These are phyloP conservation scores for Ovibos moschatus DNA, from an alignment of 2,113 vertebrate genomes.

Conservation along the genomic window DNA sequence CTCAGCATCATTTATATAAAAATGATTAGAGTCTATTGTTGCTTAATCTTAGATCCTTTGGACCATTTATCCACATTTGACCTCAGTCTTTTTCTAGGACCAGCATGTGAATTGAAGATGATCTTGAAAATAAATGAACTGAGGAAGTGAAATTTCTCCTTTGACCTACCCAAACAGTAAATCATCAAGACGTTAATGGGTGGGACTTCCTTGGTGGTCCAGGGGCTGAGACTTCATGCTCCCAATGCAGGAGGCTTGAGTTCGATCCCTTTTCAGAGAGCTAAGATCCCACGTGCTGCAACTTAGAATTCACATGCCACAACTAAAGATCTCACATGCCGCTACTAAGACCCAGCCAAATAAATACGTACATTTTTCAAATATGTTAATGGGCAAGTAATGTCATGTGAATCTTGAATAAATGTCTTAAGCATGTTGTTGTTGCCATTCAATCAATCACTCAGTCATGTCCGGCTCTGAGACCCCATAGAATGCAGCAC, in stretches of 20 bases:
- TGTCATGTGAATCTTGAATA: background rate
- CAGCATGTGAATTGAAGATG: background rate
- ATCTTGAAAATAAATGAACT: background rate
- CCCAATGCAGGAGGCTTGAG: background rate
- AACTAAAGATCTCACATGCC: background rate
- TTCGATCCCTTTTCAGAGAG: background rate
- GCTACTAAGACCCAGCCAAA: background rate
- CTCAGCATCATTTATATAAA: background rate
- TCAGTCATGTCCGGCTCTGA: fast-evolving
- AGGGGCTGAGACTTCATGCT: background rate
- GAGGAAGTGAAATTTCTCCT: background rate
- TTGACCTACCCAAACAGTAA: background rate
- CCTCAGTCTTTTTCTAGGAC: background rate
- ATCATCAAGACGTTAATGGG: background rate
- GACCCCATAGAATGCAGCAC: background rate
- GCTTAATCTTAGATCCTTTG: background rate
- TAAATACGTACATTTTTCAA: background rate
- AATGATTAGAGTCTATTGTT: background rate
- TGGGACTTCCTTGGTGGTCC: background rate
- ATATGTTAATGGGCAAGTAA: background rate
- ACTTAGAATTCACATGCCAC: background rate
- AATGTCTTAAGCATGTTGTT: background rate
- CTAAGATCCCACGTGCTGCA: background rate
- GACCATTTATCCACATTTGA: background rate
- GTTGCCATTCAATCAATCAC: background rate